These are phyloP conservation scores for Synergus gifuensis DNA, from an alignment of 2,888 invertebrate species.

Conservation along the genomic window DNA sequence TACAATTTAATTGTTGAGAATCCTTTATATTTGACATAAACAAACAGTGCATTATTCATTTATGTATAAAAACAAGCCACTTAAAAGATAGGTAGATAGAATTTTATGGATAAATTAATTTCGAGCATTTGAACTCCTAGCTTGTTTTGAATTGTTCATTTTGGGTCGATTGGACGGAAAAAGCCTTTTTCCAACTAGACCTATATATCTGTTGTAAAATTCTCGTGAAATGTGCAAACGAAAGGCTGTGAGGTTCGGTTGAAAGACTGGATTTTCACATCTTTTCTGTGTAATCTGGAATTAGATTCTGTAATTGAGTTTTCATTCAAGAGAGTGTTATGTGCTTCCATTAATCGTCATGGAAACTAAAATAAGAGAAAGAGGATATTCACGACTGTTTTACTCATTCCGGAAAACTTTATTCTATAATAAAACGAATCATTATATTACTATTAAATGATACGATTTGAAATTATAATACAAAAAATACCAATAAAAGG, in stretches of 20 bases:
- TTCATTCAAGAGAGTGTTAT: neutral
- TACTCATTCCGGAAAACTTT: neutral
- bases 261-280: neutral
- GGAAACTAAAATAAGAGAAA: neutral
- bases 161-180: constrained; percentile 1
- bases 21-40: neutral
- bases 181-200: neutral
- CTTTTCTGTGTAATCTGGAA: neutral
- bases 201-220: neutral
- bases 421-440: too few relatives aligned
- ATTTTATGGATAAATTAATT: neutral
- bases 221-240: constrained; percentile 6
- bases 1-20: neutral
- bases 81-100: too few relatives aligned
- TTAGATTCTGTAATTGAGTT: constrained; percentile 1
- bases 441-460: too few relatives aligned
- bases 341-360: neutral
- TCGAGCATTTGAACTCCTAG: neutral
- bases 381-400: neutral
- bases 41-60: neutral
- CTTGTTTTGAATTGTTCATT: neutral
- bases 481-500: too few relatives aligned
- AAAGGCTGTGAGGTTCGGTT: neutral
- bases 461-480: too few relatives aligned
- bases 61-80: too few relatives aligned